Percentiles rank a stretch among this genome's conserved stretches.
Conservation (phyloP, 1,140 invertebrate species). For the Aricia agestis region DNA sequence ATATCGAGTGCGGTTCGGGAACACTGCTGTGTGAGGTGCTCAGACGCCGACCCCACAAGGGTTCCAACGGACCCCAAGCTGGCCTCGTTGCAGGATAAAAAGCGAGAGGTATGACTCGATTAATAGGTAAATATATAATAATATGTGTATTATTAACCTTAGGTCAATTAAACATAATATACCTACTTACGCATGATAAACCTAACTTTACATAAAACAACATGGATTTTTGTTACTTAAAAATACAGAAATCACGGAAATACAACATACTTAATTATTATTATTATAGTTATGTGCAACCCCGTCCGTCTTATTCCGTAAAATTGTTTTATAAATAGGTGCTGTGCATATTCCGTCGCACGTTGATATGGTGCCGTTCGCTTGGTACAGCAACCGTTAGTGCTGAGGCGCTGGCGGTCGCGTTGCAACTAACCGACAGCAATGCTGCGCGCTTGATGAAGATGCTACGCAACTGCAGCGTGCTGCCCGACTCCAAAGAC, state of each 20-base stretch:
- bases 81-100: slow-evolving; percentile 15
- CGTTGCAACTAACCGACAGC: not conserved
- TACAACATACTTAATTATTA: too few relatives aligned
- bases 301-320: too few relatives aligned
- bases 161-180: too few relatives aligned
- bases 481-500: not conserved
- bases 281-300: too few relatives aligned
- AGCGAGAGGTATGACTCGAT: slow-evolving; percentile 33
- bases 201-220: too few relatives aligned
- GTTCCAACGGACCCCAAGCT: slow-evolving; percentile 33
- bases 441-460: not conserved
- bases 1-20: not conserved
- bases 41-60: slow-evolving; percentile 24
- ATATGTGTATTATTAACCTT: too few relatives aligned
- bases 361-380: not conserved
- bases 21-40: slow-evolving; percentile 41
- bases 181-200: too few relatives aligned
- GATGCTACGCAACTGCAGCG: not conserved
- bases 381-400: not conserved
- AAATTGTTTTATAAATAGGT: not conserved
- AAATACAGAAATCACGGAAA: too few relatives aligned
- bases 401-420: not conserved
- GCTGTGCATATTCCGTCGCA: slow-evolving; percentile 6
- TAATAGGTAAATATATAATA: too few relatives aligned
- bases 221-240: too few relatives aligned